Evolutionary conservation across 2,113 vertebrate species (phyloP).

Genomic region (Acanthisitta chloris): DNA sequence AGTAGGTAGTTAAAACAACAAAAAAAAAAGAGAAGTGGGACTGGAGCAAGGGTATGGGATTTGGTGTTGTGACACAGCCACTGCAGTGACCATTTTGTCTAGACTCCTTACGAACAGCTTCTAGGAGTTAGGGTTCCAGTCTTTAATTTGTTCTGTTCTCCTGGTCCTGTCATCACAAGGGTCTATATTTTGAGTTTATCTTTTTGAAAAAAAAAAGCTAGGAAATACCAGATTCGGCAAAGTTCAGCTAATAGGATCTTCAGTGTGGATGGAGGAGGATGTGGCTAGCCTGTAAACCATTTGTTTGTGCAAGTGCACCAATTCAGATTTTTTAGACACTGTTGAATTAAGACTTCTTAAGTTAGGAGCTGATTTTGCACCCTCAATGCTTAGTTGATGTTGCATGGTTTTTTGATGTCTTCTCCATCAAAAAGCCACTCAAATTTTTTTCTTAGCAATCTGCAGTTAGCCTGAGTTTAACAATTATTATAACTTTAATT

Average conservation of each 20-base stretch:
- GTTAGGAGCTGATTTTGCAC: not conserved
- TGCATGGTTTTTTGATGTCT: not conserved
- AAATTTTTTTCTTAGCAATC: not conserved
- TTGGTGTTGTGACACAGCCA: not conserved
- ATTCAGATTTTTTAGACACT: not conserved
- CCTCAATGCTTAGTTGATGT: not conserved
- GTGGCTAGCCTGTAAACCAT: not conserved
- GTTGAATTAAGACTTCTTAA: not conserved
- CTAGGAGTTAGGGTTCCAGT: not conserved
- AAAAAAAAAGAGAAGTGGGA: not conserved
- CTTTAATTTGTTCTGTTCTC: not conserved
- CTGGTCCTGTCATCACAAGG: not conserved
- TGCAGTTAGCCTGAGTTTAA: not conserved
- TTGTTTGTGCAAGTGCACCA: not conserved
- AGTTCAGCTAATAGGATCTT: not conserved
- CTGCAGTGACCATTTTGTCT: not conserved
- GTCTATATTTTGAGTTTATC: not conserved
- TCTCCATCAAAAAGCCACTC: not conserved
- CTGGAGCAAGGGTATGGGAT: not conserved
- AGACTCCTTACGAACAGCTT: not conserved
- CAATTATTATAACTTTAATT: not conserved
- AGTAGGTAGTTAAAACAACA: not conserved
- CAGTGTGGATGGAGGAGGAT: not conserved
- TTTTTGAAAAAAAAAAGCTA: accelerated
- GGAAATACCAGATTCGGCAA: not conserved